Base-by-base conservation (phyloP, 1,140 invertebrate species). In the Bombus huntii region DNA sequence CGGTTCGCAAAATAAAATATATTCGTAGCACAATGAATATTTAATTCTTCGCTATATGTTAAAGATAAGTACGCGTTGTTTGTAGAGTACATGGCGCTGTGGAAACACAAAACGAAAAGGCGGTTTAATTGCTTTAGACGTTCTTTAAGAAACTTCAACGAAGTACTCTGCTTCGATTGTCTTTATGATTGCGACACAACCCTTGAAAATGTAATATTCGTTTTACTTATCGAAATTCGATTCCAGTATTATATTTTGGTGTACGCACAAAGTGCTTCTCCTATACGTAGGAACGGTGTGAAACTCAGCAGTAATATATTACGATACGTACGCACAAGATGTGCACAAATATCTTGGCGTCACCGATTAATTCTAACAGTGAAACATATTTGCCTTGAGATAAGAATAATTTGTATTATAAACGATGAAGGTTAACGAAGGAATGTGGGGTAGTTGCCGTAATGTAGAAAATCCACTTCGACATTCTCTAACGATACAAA, bases 301-400 rank as follows among this genome's bases (percentile, higher is more conserved):
- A 85, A 74, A 73, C 71, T 22, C 47, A 66, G 53, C 59, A 73
- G 57, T 72, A n/a, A 80, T 57, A 68, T 74, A 31, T 74, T 47
- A 44, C 13, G 39, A 28, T 73, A 85, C 57, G 77, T 44, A 81
- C 42, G 47, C 37, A 22, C 28, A 31, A 79, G 53, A 62, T 42
- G 66, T 39, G 44, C 75, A 80, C 2, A 83, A 71, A 78, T 42
- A 81, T 79, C 25, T 66, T 62, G 73, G 72, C 73, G 75, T 34
- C 70, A 59, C 53, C 47, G 57, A 79, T 65, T 68, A 83, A 89
- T 85, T 90, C 39, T 87, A 89, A 89, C 75, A 74, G 65, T 80
- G 85, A 87, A 89, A 90, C 88, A 89, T 89, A 84, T 87, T 90
- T 90, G 89, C 89, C 89, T 89, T 89, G 75, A 74, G 79, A 89